These are phyloP conservation scores for Trichosurus vulpecula DNA, from an alignment of 2,797 vertebrate genomes.

Conservation along the genomic window DNA sequence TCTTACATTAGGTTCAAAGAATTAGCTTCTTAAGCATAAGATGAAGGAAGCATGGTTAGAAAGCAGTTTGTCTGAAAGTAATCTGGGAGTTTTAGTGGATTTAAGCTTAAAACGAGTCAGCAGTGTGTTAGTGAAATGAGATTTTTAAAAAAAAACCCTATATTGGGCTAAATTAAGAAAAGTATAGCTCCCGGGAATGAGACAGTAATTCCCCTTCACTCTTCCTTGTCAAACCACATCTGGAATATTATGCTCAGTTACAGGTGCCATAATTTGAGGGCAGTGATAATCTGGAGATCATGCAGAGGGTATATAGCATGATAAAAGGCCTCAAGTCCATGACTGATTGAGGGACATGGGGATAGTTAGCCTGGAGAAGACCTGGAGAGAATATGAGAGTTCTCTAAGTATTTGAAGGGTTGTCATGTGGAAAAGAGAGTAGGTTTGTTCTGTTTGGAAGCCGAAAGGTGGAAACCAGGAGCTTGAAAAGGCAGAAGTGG, in stretches of 20 bases:
- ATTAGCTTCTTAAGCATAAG: neutral
- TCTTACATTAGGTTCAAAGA: neutral
- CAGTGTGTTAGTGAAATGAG: neutral
- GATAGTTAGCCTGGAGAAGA: neutral
- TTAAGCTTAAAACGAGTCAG: neutral
- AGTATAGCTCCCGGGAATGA: neutral
- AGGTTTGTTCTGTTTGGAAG: neutral
- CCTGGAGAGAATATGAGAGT: neutral
- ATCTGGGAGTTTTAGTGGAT: neutral
- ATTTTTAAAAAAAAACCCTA: too few relatives aligned
- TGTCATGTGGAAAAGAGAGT: neutral
- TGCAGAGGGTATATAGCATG: neutral
- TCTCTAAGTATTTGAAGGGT: neutral
- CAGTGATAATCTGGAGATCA: neutral
- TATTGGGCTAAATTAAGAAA: neutral
- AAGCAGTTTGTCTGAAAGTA: neutral
- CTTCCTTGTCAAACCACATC: neutral
- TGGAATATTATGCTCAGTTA: neutral
- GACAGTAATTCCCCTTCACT: neutral
- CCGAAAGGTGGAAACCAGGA: neutral
- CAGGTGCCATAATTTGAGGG: neutral
- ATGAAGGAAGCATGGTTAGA: neutral
- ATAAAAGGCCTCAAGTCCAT: neutral
- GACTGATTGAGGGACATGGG: neutral
- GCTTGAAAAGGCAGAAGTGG: neutral